phyloP scores from a whole-genome alignment of 2,113 vertebrate species.

The Pholis gunnellus region DNA sequence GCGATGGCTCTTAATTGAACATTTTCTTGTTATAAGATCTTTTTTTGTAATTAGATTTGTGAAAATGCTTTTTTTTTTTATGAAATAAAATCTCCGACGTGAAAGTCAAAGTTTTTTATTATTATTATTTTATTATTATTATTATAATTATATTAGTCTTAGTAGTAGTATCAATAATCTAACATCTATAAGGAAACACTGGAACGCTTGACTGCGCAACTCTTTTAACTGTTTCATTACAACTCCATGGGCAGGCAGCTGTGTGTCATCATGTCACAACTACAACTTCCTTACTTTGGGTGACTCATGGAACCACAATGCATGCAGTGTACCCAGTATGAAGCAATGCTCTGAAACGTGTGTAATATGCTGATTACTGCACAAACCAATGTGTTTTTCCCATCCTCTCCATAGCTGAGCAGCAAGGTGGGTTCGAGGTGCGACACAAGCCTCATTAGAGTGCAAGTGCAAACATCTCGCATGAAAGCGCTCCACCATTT shows the following conservation, averaged over 20 bases:
- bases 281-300: too few species aligned
- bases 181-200: not conserved
- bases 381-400: not conserved
- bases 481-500: not conserved
- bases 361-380: not conserved
- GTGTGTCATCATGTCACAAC: too few species aligned
- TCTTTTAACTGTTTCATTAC: not conserved
- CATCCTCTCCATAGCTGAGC: not conserved
- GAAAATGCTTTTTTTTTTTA: constrained; percentile 36
- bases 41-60: constrained; percentile 33
- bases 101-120: not conserved
- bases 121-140: not conserved
- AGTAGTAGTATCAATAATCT: not conserved
- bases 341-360: not conserved
- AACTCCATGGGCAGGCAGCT: too few species aligned
- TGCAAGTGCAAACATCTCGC: constrained; percentile 1
- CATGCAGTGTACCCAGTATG: fast-evolving
- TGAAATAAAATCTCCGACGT: constrained; percentile 34
- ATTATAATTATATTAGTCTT: not conserved
- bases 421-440: not conserved
- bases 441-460: not conserved
- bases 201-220: not conserved
- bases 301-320: not conserved
- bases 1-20: not conserved
- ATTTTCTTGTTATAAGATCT: not conserved